Evolutionary conservation across 2,888 invertebrate species (phyloP).

Genomic region (Diadegma fenestrale): DNA sequence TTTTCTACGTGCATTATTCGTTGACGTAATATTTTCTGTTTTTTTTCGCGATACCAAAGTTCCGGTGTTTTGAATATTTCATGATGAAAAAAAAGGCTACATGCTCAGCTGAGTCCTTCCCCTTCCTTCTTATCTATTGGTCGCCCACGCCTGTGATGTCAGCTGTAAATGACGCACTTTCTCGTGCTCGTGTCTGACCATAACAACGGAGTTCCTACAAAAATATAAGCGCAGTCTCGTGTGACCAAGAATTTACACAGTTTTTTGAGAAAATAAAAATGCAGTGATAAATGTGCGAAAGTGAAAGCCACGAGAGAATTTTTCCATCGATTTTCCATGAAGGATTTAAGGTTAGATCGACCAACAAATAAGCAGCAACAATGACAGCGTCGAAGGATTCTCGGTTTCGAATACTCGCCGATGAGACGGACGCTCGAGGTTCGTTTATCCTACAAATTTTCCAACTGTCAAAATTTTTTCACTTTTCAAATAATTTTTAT

Average conservation of each 20-base stretch:
- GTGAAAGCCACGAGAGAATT: constrained; percentile 3
- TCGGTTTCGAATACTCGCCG: constrained; percentile 43
- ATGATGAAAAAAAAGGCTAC: no score
- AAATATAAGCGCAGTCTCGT: background rate
- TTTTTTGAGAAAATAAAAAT: constrained; percentile 4
- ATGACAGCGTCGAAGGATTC: constrained; percentile 46
- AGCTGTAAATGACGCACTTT: constrained; percentile 20
- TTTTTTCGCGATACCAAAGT: background rate
- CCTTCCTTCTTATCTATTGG: background rate
- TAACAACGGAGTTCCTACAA: constrained; percentile 23
- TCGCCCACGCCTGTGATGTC: constrained; percentile 18
- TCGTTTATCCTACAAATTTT: background rate
- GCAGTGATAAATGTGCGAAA: background rate
- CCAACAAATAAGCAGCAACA: constrained; percentile 25
- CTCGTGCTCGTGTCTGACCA: constrained; percentile 22
- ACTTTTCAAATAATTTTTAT: background rate
- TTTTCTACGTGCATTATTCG: background rate
- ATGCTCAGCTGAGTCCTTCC: constrained; percentile 1
- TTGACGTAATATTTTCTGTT: background rate
- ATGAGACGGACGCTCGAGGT: constrained; percentile 29
- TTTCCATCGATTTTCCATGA: constrained; percentile 8
- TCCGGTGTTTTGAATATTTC: background rate
- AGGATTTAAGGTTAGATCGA: constrained; percentile 11
- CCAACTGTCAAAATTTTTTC: background rate
- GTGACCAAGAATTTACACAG: background rate